Evolutionary conservation across 2,113 vertebrate species (phyloP), one percentile per base, ranked within the genome.

Genomic region (Strix aluco): DNA sequence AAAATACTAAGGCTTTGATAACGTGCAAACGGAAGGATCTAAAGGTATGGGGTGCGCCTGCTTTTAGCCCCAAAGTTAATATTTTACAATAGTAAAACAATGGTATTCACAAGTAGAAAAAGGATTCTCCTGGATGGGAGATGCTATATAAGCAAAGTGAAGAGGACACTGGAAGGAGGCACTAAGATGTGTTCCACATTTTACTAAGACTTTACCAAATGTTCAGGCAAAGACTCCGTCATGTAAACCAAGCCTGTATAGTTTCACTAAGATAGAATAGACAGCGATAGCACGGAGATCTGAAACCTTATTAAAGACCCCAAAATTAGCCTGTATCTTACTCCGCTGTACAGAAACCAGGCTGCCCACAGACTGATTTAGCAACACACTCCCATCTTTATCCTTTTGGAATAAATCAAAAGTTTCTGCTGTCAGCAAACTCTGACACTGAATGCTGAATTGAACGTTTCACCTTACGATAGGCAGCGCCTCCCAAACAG

Each of bases 321-420:
- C 21, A 11, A 1, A 4, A 21, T 6, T 8, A n/a, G 17, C 46
- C n/a, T 5, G 1, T 2, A 9, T 12, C 47, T 32, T 49, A 17
- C 8, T 21, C 12, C 32, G 16, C 16, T 20, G 17, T 4, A 19
- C 36, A 58, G 34, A 52, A 86, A 23, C 29, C 52, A 80, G 34
- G 11, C 42, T 83, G 46, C 30, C 40, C 51, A 15, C 1, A 29
- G 22, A 5, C 0, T 30, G n/a, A 21, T 26, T n/a, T 7, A 55
- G 7, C 30, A 62, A 32, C n/a, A 9, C 15, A 2, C 44, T 23
- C 21, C 0, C 17, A 18, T 29, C 61, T 58, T 70, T 10, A 36
- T 30, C 65, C 11, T 59, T 49, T 18, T 4, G 22, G 51, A 81
- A 30, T 34, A 55, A 82, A 66, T 20, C 30, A 34, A 2, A 42